Base-by-base conservation (phyloP, 2,113 vertebrate species). In the Indicator maculatus region DNA sequence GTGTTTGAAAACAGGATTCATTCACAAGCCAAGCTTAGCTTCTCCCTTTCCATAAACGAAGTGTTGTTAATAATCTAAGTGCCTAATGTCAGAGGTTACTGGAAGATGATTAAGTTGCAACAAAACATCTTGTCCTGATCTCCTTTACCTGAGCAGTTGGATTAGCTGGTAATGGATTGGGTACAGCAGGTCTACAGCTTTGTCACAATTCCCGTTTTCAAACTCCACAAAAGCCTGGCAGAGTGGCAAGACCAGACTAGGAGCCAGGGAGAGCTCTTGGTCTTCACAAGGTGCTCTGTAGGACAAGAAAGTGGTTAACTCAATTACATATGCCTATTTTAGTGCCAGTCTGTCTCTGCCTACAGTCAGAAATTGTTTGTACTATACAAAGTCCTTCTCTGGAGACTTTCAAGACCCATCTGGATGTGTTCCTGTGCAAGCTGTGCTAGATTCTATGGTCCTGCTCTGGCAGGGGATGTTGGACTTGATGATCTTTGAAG, bases 181-280 rank as follows among this genome's bases (percentile, higher is more conserved):
- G 89, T 98, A 96, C 8, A 99, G 97, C 3, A 99, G 97, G 12
- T 99, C 98, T 61, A 99, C 96, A 2, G 97, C 93, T 3, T 89
- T 97, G 80, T 97, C 96, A 10, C 98, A 98, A 79, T 98, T 98
- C 38, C 99, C 98, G 8, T 96, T 96, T 86, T 98, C 96, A 65
- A 98, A 99, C 94, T 98, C 99, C 33, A 98, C 93, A 90, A 99
- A 95, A 38, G 99, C 99, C 97, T 98, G 97, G 97, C 98, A 98
- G 95, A 99, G 97, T 5, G 99, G 98, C 77, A 99, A 61, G 24
- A 99, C 99, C 38, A 99, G 1, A 0, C 88, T 27, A 11, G 27
- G 85, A n/a, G 98, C 98, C 88, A 98, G 71, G 55, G 97, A 96
- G 83, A 98, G 98, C 78, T 99, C 97, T 12, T 97, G 91, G 88